A percentile compares a stretch with the other conserved stretches of the same genome.
These are phyloP conservation scores for Pteria penguin DNA, from an alignment of 2,888 invertebrate genomes.

Conservation along the genomic window DNA sequence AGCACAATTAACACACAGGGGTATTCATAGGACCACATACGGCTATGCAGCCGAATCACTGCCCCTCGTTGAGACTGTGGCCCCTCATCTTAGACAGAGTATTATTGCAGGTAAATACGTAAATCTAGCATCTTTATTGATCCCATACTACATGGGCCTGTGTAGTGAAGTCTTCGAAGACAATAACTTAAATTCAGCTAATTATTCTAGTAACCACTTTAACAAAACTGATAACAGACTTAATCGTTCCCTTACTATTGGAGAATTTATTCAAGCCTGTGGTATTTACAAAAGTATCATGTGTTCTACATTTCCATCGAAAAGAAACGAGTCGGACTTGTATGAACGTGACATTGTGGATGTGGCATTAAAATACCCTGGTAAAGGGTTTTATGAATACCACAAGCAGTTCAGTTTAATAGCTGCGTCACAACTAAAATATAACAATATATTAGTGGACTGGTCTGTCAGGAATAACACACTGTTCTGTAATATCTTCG, in stretches of 20 bases:
- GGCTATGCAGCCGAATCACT: background rate
- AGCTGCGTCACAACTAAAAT: conserved; percentile 6
- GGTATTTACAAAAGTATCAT: conserved; percentile 35
- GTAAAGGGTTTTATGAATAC: conserved; percentile 28
- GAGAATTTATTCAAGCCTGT: conserved; percentile 26
- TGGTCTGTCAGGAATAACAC: conserved; percentile 27
- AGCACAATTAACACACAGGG: no score
- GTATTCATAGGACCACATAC: no score
- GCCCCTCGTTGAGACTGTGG: background rate
- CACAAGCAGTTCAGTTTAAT: conserved; percentile 26
- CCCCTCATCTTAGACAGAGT: background rate
- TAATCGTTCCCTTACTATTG: background rate
- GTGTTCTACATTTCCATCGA: conserved; percentile 9
- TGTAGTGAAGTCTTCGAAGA: background rate
- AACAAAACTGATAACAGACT: conserved; percentile 7
- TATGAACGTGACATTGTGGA: conserved; percentile 33
- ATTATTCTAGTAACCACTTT: no score
- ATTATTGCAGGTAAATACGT: background rate
- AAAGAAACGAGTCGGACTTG: conserved; percentile 12
- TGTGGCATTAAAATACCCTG: conserved; percentile 18
- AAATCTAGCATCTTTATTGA: background rate
- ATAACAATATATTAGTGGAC: conserved; percentile 30
- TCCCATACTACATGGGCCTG: background rate
- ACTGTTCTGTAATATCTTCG: conserved; percentile 24
- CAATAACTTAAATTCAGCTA: no score